phyloP scores from a whole-genome alignment of 2,888 invertebrate species.

The Nomada hirtipes region DNA sequence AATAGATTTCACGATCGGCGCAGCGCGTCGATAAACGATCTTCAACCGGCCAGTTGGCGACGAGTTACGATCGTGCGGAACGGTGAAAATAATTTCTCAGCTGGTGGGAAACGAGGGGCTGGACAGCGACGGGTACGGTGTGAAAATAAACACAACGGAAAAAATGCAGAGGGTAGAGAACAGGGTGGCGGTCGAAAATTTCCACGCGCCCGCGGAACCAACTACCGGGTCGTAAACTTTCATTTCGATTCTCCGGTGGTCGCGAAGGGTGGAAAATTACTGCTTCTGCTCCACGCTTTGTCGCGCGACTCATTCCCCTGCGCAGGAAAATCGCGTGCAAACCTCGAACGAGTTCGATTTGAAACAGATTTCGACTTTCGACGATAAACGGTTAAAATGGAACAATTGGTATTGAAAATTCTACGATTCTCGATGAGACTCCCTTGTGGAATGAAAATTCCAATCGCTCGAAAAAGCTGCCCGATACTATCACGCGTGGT shows the following conservation, averaged over 20 bases:
- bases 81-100: slow-evolving; percentile 29
- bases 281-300: slow-evolving; percentile 1
- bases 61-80: slow-evolving; percentile 19
- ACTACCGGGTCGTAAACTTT: slow-evolving; percentile 41
- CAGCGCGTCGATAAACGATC: slow-evolving; percentile 19
- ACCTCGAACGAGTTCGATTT: slow-evolving; percentile 8
- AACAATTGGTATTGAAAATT: too few relatives aligned
- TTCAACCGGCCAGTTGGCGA: slow-evolving; percentile 4
- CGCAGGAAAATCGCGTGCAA: too few relatives aligned
- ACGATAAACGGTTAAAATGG: neutral
- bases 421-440: neutral
- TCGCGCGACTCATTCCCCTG: neutral
- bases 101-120: slow-evolving; percentile 9
- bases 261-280: slow-evolving; percentile 46
- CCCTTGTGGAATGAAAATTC: neutral
- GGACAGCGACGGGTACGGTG: neutral
- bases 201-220: slow-evolving; percentile 21
- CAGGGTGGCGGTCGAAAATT: slow-evolving; percentile 12
- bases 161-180: neutral
- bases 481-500: too few relatives aligned
- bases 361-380: neutral
- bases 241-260: slow-evolving; percentile 21
- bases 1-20: slow-evolving; percentile 16
- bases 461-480: neutral
- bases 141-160: slow-evolving; percentile 6